Evolutionary conservation across 92 coral and sea anemone species (phyloP).

Genomic region (Paramuricea clavata): DNA sequence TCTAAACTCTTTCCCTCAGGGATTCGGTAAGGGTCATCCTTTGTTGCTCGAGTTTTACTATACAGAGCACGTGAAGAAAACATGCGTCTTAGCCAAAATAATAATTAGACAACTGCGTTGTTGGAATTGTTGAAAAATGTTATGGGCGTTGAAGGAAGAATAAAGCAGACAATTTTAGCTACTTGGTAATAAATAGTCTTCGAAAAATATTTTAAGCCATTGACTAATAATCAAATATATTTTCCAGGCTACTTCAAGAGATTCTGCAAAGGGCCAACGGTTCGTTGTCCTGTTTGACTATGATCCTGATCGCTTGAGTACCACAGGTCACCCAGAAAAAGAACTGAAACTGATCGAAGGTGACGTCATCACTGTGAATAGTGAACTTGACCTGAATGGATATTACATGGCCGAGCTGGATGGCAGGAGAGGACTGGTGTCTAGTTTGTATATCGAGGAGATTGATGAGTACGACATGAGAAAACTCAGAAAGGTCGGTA

Average conservation of each 20-base stretch:
- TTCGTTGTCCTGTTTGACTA: conserved; percentile 51
- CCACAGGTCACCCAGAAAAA: conserved; percentile 56
- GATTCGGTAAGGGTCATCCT: too few relatives aligned
- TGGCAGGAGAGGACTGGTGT: conserved; percentile 45
- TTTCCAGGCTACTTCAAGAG: conserved; percentile 50
- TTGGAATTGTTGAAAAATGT: too few relatives aligned
- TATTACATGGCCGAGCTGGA: conserved; percentile 47
- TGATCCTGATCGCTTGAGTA: conserved; percentile 38
- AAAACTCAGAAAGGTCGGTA: background rate
- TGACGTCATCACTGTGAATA: conserved; percentile 41
- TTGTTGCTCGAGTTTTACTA: too few relatives aligned
- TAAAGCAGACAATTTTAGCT: too few relatives aligned
- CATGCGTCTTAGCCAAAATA: too few relatives aligned
- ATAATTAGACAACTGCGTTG: too few relatives aligned
- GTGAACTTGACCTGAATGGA: conserved; percentile 51
- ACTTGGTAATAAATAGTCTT: too few relatives aligned
- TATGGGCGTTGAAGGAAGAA: too few relatives aligned
- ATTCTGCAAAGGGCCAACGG: conserved; percentile 67
- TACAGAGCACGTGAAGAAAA: too few relatives aligned
- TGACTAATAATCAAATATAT: background rate
- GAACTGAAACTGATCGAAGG: conserved; percentile 58
- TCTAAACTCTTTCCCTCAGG: too few relatives aligned
- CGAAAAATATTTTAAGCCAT: too few relatives aligned
- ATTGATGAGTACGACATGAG: conserved; percentile 42
- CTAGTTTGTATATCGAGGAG: conserved; percentile 56